Percentiles rank a stretch among this genome's conserved stretches.
phyloP scores from a whole-genome alignment of 2,888 invertebrate genomes.

The Phaonia tiefii region DNA sequence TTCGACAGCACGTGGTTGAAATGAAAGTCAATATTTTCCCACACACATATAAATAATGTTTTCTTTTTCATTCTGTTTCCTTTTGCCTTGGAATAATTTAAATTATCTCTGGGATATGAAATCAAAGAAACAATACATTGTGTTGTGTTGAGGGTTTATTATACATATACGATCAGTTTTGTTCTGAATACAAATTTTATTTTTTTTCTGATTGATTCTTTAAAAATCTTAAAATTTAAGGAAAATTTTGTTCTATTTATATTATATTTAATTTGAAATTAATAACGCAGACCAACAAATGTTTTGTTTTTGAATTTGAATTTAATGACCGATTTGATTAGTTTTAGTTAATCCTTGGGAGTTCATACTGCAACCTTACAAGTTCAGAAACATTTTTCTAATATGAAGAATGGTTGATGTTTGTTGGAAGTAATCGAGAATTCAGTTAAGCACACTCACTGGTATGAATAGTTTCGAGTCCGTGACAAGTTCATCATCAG shows the following conservation, averaged over 20 bases:
- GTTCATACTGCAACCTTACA: no score
- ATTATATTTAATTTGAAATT: neutral
- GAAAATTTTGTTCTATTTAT: no score
- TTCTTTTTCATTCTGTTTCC: neutral
- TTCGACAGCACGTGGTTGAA: slow-evolving; percentile 43
- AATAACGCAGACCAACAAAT: neutral
- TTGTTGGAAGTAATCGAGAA: no score
- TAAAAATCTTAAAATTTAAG: neutral
- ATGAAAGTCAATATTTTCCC: slow-evolving; percentile 55
- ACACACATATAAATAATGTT: slow-evolving; percentile 33
- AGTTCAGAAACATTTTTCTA: no score
- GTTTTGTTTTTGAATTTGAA: no score
- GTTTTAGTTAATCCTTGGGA: no score
- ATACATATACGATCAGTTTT: no score
- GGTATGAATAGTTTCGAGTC: no score
- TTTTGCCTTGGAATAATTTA: slow-evolving; percentile 7
- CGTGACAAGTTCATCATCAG: no score
- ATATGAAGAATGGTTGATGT: no score
- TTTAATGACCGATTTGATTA: no score
- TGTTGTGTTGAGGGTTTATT: neutral
- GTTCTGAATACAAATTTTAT: neutral
- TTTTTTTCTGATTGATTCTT: neutral
- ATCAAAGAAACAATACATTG: slow-evolving; percentile 27
- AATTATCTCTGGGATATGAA: slow-evolving; percentile 31
- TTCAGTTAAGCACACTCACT: no score